Percentiles rank a stretch among this genome's conserved stretches.
Conservation (phyloP, 2,113 vertebrate species). For the Erythrocercus mccallii region DNA sequence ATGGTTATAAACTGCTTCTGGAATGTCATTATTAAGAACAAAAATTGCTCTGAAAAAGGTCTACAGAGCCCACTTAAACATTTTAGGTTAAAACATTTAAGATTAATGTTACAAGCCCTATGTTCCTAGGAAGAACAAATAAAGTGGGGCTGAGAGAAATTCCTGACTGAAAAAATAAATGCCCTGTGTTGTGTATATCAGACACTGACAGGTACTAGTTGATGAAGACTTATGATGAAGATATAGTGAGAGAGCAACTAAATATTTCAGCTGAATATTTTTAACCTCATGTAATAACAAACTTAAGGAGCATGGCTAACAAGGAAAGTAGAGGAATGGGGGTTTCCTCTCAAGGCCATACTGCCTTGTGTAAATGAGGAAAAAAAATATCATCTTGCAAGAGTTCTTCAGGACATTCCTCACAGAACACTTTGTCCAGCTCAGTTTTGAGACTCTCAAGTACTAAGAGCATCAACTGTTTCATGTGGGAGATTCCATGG, state of each 20-base stretch:
- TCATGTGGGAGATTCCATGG: not conserved
- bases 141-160: not conserved
- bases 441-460: not conserved
- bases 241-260: not conserved
- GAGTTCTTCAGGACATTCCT: not conserved
- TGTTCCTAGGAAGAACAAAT: not conserved
- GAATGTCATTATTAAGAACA: conserved; percentile 25
- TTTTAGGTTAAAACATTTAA: not conserved
- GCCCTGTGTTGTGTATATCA: not conserved
- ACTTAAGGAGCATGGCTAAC: not conserved
- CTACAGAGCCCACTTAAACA: not conserved
- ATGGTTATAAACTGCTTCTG: conserved; percentile 23
- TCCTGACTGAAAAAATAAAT: not conserved
- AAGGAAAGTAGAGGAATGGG: not conserved
- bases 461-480: not conserved
- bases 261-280: not conserved
- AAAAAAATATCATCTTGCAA: not conserved
- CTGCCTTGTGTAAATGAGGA: not conserved
- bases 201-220: not conserved
- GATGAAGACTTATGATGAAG: not conserved
- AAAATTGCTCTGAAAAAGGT: not conserved
- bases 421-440: not conserved
- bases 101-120: not conserved
- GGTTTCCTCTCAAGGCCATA: not conserved
- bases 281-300: not conserved